A percentile compares a stretch with the other conserved stretches of the same genome.
phyloP scores from a whole-genome alignment of 92 coral and sea anemone species.

The Paragorgia papillata region DNA sequence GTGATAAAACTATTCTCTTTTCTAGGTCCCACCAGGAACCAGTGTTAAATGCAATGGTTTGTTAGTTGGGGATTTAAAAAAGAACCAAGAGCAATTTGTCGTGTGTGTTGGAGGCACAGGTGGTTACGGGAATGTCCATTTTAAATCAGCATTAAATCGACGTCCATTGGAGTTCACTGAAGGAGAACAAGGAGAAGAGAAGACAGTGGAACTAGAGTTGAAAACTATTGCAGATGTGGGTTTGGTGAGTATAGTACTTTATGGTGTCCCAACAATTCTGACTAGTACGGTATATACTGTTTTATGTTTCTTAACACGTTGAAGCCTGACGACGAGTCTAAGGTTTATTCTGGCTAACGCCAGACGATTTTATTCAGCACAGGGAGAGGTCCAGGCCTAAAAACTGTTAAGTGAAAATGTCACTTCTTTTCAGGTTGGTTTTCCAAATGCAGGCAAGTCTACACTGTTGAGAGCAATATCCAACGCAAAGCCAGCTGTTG shows the following conservation, averaged over 20 bases:
- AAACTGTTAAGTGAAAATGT: too few species aligned
- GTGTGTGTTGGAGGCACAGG: slow-evolving; percentile 86
- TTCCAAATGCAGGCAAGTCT: slow-evolving; percentile 98
- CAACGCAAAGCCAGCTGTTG: slow-evolving; percentile 89
- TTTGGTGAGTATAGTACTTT: slow-evolving; percentile 72
- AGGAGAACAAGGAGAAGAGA: slow-evolving; percentile 93
- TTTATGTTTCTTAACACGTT: too few species aligned
- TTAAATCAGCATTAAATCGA: slow-evolving; percentile 78
- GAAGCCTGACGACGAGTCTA: too few species aligned
- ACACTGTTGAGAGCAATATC: slow-evolving; percentile 91
- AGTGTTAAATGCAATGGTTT: slow-evolving; percentile 62
- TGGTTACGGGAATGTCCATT: slow-evolving; percentile 88
- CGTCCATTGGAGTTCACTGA: slow-evolving; percentile 71
- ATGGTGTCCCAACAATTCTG: too few species aligned
- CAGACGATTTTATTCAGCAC: too few species aligned
- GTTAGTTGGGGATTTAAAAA: slow-evolving; percentile 73
- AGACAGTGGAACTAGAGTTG: slow-evolving; percentile 79
- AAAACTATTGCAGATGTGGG: slow-evolving; percentile 99
- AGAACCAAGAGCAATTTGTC: slow-evolving; percentile 68
- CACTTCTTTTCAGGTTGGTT: slow-evolving; percentile 76
- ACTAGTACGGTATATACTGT: too few species aligned
- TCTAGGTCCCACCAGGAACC: slow-evolving; percentile 94
- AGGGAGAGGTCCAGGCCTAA: too few species aligned
- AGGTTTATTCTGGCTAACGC: too few species aligned
- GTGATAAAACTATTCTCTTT: too few species aligned